A percentile compares a stretch with the other conserved stretches of the same genome.
phyloP scores from a whole-genome alignment of 2,797 vertebrate species.

The Sphenopsis melanotis region DNA sequence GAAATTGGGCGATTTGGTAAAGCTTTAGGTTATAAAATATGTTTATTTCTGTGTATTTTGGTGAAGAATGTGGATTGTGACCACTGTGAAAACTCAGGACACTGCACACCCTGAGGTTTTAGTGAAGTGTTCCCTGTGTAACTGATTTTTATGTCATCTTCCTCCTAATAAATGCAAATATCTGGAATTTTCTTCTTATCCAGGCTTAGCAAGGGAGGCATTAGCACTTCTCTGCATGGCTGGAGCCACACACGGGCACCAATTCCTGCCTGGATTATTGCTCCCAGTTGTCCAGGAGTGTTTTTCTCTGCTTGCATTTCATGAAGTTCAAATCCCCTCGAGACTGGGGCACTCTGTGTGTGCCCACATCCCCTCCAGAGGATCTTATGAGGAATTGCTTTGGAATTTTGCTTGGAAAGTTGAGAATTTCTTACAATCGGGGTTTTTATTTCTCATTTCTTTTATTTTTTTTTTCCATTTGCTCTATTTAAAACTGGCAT shows the following conservation, averaged over 20 bases:
- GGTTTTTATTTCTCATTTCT: background rate
- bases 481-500: background rate
- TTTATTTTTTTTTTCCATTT: background rate
- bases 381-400: background rate
- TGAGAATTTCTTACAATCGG: background rate
- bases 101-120: background rate
- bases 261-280: background rate
- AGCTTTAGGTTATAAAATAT: rapidly evolving
- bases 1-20: background rate
- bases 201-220: background rate
- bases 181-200: background rate
- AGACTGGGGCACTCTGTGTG: background rate
- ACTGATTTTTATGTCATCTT: background rate
- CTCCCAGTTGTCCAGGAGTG: background rate
- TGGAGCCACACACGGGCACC: background rate
- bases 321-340: background rate
- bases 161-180: background rate
- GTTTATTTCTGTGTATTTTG: background rate
- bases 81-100: background rate
- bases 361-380: background rate
- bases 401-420: background rate
- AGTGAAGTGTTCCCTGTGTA: rapidly evolving
- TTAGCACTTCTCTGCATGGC: background rate
- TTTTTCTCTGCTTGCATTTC: background rate
- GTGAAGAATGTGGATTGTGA: background rate